Evolutionary conservation across 2,888 invertebrate genomes (phyloP).

Genomic region (Dryobotodes eremita): DNA sequence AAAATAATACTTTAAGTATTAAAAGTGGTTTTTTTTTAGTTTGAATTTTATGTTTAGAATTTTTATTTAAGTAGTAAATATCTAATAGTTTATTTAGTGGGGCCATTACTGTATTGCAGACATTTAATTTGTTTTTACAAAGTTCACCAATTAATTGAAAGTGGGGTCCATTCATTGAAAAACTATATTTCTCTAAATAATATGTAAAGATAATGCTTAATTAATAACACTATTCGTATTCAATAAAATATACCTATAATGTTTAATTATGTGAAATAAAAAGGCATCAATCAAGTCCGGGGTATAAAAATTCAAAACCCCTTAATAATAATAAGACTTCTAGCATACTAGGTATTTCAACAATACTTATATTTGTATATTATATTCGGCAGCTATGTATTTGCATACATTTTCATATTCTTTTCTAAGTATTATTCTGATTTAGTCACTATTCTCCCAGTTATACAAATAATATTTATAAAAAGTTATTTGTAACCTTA

Average conservation of each 20-base stretch:
- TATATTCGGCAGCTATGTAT: constrained; percentile 44
- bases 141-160: background rate
- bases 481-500: constrained; percentile 10
- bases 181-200: background rate
- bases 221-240: background rate
- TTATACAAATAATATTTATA: constrained; percentile 49
- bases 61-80: no score
- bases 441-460: constrained; percentile 59
- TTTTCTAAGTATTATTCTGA: constrained; percentile 47
- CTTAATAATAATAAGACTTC: background rate
- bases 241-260: constrained; percentile 4
- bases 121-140: background rate
- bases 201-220: background rate
- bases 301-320: constrained; percentile 24
- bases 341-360: constrained; percentile 22
- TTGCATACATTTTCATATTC: constrained; percentile 34
- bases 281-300: background rate
- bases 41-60: background rate
- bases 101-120: constrained; percentile 19
- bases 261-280: constrained; percentile 9
- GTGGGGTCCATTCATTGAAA: background rate
- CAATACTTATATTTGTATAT: constrained; percentile 3
- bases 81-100: no score
- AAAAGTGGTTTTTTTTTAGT: background rate
- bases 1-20: background rate